Conservation (phyloP, 1,140 invertebrate species). For the Archivesica marissinica region DNA sequence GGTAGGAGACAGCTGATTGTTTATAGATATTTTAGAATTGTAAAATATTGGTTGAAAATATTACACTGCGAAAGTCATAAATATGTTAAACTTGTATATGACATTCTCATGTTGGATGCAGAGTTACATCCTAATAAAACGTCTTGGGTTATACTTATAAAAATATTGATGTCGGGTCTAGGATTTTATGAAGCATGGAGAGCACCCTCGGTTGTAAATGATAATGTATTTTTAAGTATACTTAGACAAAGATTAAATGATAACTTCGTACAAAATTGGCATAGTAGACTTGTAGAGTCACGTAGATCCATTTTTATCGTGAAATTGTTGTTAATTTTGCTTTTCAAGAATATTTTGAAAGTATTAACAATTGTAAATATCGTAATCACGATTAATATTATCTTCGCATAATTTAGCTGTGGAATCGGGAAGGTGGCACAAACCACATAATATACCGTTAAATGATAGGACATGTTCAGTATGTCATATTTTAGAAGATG, state of each 20-base stretch:
- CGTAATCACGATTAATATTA: background rate
- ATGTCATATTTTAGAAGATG: slow-evolving; percentile 8
- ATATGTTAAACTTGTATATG: background rate
- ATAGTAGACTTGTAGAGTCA: background rate
- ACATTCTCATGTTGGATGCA: background rate
- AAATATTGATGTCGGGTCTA: background rate
- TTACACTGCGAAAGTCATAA: background rate
- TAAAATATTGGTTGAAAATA: background rate
- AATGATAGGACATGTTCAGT: background rate
- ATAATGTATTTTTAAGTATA: background rate
- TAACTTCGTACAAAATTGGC: slow-evolving; percentile 1
- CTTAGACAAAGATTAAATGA: background rate
- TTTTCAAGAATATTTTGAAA: slow-evolving; percentile 1
- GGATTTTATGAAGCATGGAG: slow-evolving; percentile 15
- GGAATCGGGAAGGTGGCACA: background rate
- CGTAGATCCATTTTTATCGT: background rate
- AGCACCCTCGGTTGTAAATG: background rate
- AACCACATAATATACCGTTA: background rate
- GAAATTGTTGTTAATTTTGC: background rate
- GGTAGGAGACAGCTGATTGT: background rate
- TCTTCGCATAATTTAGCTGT: slow-evolving; percentile 2
- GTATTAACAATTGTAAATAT: background rate
- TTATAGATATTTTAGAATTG: background rate
- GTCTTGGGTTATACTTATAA: background rate
- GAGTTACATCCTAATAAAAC: background rate